Evolutionary conservation across 35 echinoderm and acorn worm species (phyloP), one percentile per base, ranked within the genome.

Genomic region (Hemicentrotus pulcherrimus): DNA sequence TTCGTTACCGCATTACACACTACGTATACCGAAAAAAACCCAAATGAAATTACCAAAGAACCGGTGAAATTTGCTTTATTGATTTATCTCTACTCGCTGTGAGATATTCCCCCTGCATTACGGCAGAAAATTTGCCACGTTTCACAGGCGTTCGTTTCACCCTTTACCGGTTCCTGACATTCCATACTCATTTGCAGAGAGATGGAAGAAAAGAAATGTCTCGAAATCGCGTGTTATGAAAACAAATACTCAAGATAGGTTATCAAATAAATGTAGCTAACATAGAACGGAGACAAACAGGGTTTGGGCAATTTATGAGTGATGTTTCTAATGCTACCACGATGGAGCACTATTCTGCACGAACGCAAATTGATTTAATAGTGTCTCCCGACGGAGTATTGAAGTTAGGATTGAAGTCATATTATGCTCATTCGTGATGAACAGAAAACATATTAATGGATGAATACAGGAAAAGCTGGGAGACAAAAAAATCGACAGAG

Each of bases 11-110:
- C 32, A 90, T 90, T 90, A 90, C 88, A 90, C 46, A 47, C 88
- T 4, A 15, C 19, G 88, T 90, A 59, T 59, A 90, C 88, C 65
- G n/a, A n/a, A 24, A 30, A 33, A 47, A 90, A 78, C 46, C 70
- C 46, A 90, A 90, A 90, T 90, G 88, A 90, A 90, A 90, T 90
- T 90, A 90, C 88, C 33, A 90, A 90, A 90, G 88, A 90, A 90
- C 88, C 88, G 88, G 88, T 90, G 88, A 45, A 45, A 90, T 90
- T 90, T 47, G 14, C 88, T 90, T 90, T 90, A 90, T 90, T 90
- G 88, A 90, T 90, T 90, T 90, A 90, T 47, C 46, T n/a, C 19
- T 78, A 78, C 22, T 78, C 65, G 65, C 65, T 47, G 46, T 31
- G 32, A 47, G 19, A 90, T 90, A 45, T 90, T 47, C 15, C 33